Evolutionary conservation across 2,113 vertebrate genomes (phyloP), one percentile per base, ranked within the genome.

Genomic region (Leiothrix lutea): DNA sequence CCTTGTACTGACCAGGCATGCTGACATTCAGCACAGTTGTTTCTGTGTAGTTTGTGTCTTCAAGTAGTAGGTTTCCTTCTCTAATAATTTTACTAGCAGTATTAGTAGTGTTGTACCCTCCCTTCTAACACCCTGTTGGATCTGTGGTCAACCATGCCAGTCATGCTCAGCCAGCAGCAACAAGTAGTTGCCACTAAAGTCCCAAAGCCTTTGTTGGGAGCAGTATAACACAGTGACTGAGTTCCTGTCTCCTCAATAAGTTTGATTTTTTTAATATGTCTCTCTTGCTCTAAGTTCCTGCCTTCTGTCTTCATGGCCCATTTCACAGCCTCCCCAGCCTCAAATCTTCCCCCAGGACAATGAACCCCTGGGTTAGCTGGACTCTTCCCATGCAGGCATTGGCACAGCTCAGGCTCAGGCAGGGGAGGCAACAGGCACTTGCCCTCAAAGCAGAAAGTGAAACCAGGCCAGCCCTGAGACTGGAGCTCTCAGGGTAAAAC

Each of bases 141-240:
- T 44, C 15, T 66, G 5, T 36, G 29, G 20, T 19, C 33, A 47
- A 0, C 38, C 31, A 3, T 35, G 19, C 6, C 38, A 45, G 10
- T 36, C 2, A 6, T 35, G 12, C 31, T 80, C 48, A 78, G 11
- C 4, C 16, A 40, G 6, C 3, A 6, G 24, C 50, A 13, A 4
- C 8, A 50, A 53, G 2, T 8, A 26, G 14, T 12, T 64, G 22
- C 36, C 23, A 16, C 44, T 33, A 48, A 12, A 14, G 33, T 66
- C 24, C 14, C 1, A 1, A 53, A 44, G 14, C 26, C 21, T 80
- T 83, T 54, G 6, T 5, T 66, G 28, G 12, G 22, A 67, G 51
- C 14, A 78, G 1, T 17, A 4, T 9, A 83, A 48, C 8, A 29
- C 0, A 2, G 10, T 40, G 11, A 28, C 4, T 50, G 19, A 31